Conservation (phyloP, 2,888 invertebrate genomes). For the Xestobium rufovillosum region DNA sequence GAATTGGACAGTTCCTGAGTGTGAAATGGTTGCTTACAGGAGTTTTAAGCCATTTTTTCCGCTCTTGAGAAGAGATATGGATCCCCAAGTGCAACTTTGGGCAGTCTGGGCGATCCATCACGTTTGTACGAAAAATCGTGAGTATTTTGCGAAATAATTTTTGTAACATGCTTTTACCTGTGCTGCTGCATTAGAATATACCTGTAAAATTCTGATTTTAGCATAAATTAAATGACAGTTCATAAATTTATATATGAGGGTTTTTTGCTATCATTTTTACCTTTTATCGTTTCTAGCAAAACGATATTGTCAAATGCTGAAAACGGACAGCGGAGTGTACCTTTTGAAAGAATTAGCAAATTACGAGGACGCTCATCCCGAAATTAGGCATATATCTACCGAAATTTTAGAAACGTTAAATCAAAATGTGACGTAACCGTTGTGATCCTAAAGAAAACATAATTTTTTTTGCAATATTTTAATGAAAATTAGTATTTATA, state of each 20-base stretch:
- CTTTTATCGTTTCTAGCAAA: constrained; percentile 47
- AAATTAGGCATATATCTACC: constrained; percentile 29
- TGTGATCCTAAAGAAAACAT: constrained; percentile 11
- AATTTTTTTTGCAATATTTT: constrained; percentile 17
- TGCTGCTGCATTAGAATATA: neutral
- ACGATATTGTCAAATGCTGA: constrained; percentile 59
- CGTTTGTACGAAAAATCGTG: constrained; percentile 66
- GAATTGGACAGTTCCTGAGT: constrained; percentile 60
- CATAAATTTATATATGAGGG: neutral
- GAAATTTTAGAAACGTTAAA: constrained; percentile 33
- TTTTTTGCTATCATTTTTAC: constrained; percentile 15
- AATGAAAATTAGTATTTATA: too few species aligned
- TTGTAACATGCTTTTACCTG: neutral
- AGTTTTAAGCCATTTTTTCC: constrained; percentile 67
- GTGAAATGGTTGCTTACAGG: constrained; percentile 68
- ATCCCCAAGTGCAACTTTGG: constrained; percentile 64
- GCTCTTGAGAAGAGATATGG: constrained; percentile 50
- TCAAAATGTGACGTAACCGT: constrained; percentile 6
- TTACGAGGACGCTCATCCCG: constrained; percentile 32
- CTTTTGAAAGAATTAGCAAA: constrained; percentile 44
- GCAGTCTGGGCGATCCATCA: constrained; percentile 74
- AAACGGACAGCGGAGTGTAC: constrained; percentile 52
- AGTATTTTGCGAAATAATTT: constrained; percentile 31
- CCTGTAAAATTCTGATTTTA: constrained; percentile 1
- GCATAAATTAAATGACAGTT: neutral